These are phyloP conservation scores for Himalopsyche phryganea DNA, from an alignment of 1,140 invertebrate species.

Conservation along the genomic window DNA sequence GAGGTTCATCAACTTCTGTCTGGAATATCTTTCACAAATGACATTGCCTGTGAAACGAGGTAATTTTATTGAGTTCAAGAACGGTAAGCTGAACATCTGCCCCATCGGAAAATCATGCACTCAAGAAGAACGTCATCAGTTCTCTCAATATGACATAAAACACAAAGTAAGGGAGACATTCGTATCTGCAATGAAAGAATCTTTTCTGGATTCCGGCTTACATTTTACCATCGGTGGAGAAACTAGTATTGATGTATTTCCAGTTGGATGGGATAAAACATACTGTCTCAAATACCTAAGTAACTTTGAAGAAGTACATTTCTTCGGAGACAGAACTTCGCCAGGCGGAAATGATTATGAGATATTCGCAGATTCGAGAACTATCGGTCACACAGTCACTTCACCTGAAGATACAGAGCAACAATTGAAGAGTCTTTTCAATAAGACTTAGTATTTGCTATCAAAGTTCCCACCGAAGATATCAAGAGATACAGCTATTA, in stretches of 20 bases:
- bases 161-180: conserved; percentile 83
- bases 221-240: conserved; percentile 88
- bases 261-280: conserved; percentile 96
- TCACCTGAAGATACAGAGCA: conserved; percentile 81
- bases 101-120: conserved; percentile 92
- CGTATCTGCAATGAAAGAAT: conserved; percentile 72
- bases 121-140: conserved; percentile 80
- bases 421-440: conserved; percentile 62
- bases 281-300: conserved; percentile 82
- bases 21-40: conserved; percentile 85
- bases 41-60: conserved; percentile 89
- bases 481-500: too few species aligned
- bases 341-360: conserved; percentile 96
- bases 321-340: conserved; percentile 96
- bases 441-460: conserved; percentile 34
- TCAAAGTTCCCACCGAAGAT: too few species aligned
- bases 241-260: conserved; percentile 97
- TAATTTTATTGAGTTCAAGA: conserved; percentile 93
- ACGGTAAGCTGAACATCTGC: conserved; percentile 93
- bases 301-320: conserved; percentile 86
- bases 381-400: conserved; percentile 82
- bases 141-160: conserved; percentile 80
- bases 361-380: conserved; percentile 82
- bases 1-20: conserved; percentile 88
- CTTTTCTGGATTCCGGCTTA: conserved; percentile 78